Evolutionary conservation across 2,888 invertebrate genomes (phyloP), one percentile per base, ranked within the genome.

Genomic region (Epinotia bilunana): DNA sequence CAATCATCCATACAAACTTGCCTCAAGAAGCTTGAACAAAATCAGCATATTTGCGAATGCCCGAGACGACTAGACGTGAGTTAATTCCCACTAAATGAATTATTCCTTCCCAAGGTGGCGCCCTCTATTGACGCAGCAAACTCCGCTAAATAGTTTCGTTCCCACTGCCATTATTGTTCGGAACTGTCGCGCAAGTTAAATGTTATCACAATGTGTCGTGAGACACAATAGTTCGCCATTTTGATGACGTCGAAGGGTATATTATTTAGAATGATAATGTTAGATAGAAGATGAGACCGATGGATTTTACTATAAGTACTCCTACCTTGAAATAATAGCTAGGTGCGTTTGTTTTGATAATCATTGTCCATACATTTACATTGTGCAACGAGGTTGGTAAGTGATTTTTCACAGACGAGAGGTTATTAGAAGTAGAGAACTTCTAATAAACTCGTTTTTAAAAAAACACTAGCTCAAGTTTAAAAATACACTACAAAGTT

Each of bases 71-170:
- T 80, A 80, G 80, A 84, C 84, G 84, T 86, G 84, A 86, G 85
- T 88, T 89, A 91, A 90, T 90, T 91, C 87, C 77, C 80, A 79
- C 87, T 93, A 92, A 93, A 92, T 93, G 91, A 93, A 93, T 93
- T 93, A 93, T 91, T 89, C 87, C 84, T 86, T 86, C 85, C 88
- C 89, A 84, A 87, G 88, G 88, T 90, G 90, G 88, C 90, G 89
- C 88, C 88, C 86, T 86, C 88, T 93, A 92, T 93, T 92, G 93
- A 92, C 91, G 87, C 82, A 88, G 88, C 83, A 89, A 93, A 92
- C 91, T 93, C 87, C 81, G 86, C 92, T 93, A 92, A 93, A 93
- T 91, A 93, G 93, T 93, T 93, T 90, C 89, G 90, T 92, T 92
- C 89, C 89, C 90, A 86, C 87, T 86, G 86, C 91, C 87, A 91